Evolutionary conservation across 2,797 vertebrate species (phyloP), one percentile per base, ranked within the genome.

Genomic region (Poeciliopsis presidionis): DNA sequence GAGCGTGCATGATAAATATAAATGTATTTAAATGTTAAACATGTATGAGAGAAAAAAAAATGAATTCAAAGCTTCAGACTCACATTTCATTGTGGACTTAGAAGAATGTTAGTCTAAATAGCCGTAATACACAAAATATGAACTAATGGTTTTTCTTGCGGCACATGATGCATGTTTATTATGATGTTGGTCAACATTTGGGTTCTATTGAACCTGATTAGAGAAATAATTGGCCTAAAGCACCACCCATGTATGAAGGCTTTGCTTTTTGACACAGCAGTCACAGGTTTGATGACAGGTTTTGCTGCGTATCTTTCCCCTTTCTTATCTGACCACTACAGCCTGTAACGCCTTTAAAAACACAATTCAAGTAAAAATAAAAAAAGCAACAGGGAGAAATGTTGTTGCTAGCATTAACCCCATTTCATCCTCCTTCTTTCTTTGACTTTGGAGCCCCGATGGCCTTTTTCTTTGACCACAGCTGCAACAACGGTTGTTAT

Each of bases 401-500:
- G 12, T 2, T 11, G 0, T 13, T 75, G 45, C 53, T 33, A 51
- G 43, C 84, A 30, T 53, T 39, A 76, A 75, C 47, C 30, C 8
- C 6, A 74, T 18, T 25, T 78, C 45, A 12, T 36, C 49, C 30
- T 57, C 70, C 39, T 61, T 57, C 41, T 72, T 76, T 70, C 75
- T 76, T 55, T 79, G 73, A 91, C 89, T 93, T 91, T 90, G 83
- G 77, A 85, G 82, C 71, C 92, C 89, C 85, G 81, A 90, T 84
- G 88, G 89, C 91, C 93, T 89, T 80, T 86, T 51, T 83, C 81
- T 88, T 90, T 88, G 92, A 90, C 93, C 89, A 87, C 90, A 87
- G 87, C 89, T 81, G 75, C 86, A 87, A 95, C 94, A 95, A 94
- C 92, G 92, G 89, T 94, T 91, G 93, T 90, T 94, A 92, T 93